A percentile compares a stretch with the other conserved stretches of the same genome.
Evolutionary conservation across 2,113 vertebrate species (phyloP).

Genomic region (Entosphenus tridentatus): DNA sequence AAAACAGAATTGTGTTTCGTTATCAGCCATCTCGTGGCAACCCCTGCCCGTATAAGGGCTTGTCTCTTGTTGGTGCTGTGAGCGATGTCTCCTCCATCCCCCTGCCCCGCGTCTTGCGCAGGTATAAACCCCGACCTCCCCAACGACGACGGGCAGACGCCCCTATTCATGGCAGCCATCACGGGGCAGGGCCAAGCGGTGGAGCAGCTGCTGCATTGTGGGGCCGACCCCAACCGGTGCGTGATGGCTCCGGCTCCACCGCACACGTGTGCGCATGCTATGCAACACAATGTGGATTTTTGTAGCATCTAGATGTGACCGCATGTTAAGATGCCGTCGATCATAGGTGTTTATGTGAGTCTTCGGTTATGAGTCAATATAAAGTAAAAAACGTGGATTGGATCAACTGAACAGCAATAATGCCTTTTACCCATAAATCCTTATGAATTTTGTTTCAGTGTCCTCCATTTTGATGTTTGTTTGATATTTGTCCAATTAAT

Average conservation of each 20-base stretch:
- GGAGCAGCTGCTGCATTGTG: conserved; percentile 33
- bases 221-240: conserved; percentile 48
- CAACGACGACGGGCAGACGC: conserved; percentile 42
- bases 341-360: not conserved
- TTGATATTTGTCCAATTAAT: too few relatives aligned
- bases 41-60: too few relatives aligned
- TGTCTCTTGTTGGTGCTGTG: too few relatives aligned
- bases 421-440: too few relatives aligned
- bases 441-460: too few relatives aligned
- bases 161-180: conserved; percentile 36
- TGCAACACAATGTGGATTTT: not conserved
- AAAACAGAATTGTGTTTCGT: too few relatives aligned
- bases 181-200: conserved; percentile 31
- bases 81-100: not conserved
- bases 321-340: not conserved
- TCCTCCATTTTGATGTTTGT: too few relatives aligned
- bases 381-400: too few relatives aligned
- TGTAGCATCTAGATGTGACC: not conserved
- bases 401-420: too few relatives aligned
- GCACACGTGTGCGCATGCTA: not conserved
- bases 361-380: not conserved
- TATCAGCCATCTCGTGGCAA: too few relatives aligned
- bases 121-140: conserved; percentile 29
- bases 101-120: conserved; percentile 11
- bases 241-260: conserved; percentile 12